Evolutionary conservation across 2,113 vertebrate genomes (phyloP), one percentile per base, ranked within the genome.

Genomic region (Arvicanthis niloticus): DNA sequence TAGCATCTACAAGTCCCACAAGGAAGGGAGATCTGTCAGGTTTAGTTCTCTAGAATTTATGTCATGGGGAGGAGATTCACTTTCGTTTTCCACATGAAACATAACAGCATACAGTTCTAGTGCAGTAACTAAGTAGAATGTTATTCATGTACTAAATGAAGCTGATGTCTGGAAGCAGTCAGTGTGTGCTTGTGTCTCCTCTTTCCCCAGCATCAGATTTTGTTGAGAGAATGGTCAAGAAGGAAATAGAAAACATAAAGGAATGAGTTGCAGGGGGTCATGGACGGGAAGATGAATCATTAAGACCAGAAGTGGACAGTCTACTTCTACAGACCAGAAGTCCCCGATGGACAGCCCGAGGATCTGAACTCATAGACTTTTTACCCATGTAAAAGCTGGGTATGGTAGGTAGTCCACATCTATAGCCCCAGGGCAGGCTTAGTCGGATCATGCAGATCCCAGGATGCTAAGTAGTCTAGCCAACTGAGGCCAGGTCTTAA

Each of bases 181-280:
- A 6, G 0, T 0, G 1, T 15, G 1, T 0, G 21, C 42, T 40
- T 2, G 58, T 11, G 31, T 42, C 7, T 29, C 8, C 16, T 21
- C 31, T 53, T 12, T 17, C 42, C 19, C 48, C 29, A 31, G 40
- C 16, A 2, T 60, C 5, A 37, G 67, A 40, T 60, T 10, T 51
- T 60, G 51, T 11, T 37, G 34, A 34, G 48, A 95, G 37, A 72
- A 34, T 0, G 13, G 15, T 3, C 31, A 68, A 4, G 34, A 40
- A 68, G 48, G 21, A n/a, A 78, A 72, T 81, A 7, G 0, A 16
- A 22, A 26, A 51, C 11, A 7, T 3, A 3, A 5, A 7, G 51
- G 19, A 22, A 75, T 7, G 34, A 2, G 12, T 7, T 12, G 9
- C 7, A 0, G 56, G 24, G 15, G 11, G 17, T 19, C 42, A 24